Evolutionary conservation across 2,888 invertebrate genomes (phyloP).

Genomic region (Linnaemya tessellans): DNA sequence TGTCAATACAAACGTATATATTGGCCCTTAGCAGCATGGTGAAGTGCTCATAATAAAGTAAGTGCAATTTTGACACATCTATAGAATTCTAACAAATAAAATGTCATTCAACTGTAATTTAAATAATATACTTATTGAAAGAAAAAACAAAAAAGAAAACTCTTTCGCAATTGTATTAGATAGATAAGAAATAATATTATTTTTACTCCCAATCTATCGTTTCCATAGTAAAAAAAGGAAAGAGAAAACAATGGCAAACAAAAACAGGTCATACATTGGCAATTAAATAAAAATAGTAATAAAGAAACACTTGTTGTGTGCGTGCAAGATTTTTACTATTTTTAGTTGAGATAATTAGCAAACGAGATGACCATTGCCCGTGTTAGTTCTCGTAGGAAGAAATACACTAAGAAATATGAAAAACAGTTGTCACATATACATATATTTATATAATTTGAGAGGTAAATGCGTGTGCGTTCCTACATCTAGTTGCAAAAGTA

Average conservation of each 20-base stretch:
- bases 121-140: background rate
- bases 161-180: background rate
- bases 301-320: background rate
- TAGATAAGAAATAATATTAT: background rate
- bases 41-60: too few species aligned
- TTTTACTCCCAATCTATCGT: background rate
- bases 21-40: too few species aligned
- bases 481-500: background rate
- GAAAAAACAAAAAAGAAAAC: too few species aligned
- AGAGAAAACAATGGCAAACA: background rate
- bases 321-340: background rate
- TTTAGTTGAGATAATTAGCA: constrained; percentile 9
- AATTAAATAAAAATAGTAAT: constrained; percentile 48
- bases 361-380: background rate
- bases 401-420: background rate
- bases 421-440: constrained; percentile 1
- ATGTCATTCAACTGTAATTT: background rate
- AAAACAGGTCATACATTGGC: constrained; percentile 48
- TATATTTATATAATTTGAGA: background rate
- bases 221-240: constrained; percentile 13
- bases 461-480: background rate
- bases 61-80: too few species aligned
- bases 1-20: too few species aligned
- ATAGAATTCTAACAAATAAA: too few species aligned
- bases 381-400: too few species aligned